These are phyloP conservation scores for Vireo griseus DNA, from an alignment of 2,797 vertebrate species.

Conservation along the genomic window DNA sequence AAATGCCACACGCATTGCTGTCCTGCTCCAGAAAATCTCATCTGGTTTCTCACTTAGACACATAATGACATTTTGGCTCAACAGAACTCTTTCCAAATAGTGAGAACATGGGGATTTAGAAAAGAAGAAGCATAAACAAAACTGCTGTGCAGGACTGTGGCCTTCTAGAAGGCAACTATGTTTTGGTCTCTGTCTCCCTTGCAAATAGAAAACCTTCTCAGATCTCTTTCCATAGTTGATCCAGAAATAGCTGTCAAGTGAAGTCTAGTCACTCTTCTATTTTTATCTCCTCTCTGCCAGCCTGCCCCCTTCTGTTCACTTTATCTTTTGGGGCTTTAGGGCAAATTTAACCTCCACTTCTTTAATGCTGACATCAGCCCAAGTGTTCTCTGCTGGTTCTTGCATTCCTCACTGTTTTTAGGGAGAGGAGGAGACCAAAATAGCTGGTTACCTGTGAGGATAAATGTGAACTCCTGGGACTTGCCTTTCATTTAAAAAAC, in stretches of 20 bases:
- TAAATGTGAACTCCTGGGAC: not conserved
- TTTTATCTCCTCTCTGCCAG: constrained; percentile 4
- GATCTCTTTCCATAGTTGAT: not conserved
- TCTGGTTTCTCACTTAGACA: constrained; percentile 12
- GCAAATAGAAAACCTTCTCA: not conserved
- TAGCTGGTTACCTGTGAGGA: not conserved
- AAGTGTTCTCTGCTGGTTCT: not conserved
- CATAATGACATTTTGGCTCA: constrained; percentile 1
- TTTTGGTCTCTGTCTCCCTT: not conserved
- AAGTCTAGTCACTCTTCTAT: constrained; percentile 36
- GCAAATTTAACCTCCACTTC: not conserved
- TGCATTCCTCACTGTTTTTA: not conserved
- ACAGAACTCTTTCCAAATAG: not conserved
- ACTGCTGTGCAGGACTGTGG: not conserved
- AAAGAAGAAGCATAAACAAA: constrained; percentile 2
- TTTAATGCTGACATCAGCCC: not conserved
- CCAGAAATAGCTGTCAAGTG: constrained; percentile 45
- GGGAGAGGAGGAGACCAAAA: not conserved
- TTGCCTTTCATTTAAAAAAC: not conserved
- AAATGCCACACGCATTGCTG: constrained; percentile 43
- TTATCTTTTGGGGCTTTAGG: not conserved
- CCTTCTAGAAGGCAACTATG: not conserved
- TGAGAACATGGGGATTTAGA: not conserved
- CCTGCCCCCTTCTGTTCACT: constrained; percentile 25
- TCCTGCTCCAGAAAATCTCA: constrained; percentile 45